A percentile compares a stretch with the other conserved stretches of the same genome.
Evolutionary conservation across 2,113 vertebrate species (phyloP).

Genomic region (Hydrolagus affinis): DNA sequence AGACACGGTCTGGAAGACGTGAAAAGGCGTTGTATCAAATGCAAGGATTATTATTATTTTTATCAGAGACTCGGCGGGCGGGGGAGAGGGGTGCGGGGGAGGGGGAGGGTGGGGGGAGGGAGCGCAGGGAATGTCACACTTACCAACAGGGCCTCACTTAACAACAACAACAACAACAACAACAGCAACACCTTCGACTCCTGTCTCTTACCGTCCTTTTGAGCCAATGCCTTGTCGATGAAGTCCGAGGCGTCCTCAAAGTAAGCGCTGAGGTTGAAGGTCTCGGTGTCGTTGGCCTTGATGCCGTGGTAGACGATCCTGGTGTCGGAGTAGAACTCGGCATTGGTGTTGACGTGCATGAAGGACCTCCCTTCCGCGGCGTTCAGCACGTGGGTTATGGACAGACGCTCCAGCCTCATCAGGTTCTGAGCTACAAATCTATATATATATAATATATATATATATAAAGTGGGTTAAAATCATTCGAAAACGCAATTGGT

Average conservation of each 20-base stretch:
- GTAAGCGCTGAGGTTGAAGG: slow-evolving; percentile 87
- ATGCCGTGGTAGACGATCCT: slow-evolving; percentile 89
- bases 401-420: slow-evolving; percentile 73
- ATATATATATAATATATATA: no score
- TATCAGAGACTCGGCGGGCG: no score
- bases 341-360: slow-evolving; percentile 95
- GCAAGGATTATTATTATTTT: no score
- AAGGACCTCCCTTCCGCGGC: slow-evolving; percentile 92
- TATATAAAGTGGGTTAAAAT: no score
- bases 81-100: no score
- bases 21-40: no score
- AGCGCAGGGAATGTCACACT: no score
- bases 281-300: slow-evolving; percentile 81
- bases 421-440: slow-evolving; percentile 91
- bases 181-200: neutral
- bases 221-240: slow-evolving; percentile 82
- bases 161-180: no score
- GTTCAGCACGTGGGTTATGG: slow-evolving; percentile 90
- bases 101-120: no score
- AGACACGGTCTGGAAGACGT: no score
- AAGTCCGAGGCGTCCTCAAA: slow-evolving; percentile 92
- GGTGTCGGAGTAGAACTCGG: slow-evolving; percentile 82
- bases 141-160: no score
- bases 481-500: no score
- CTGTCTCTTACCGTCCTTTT: slow-evolving; percentile 79